These are phyloP conservation scores for Malacosoma neustria DNA, from an alignment of 2,888 invertebrate species.

Conservation along the genomic window DNA sequence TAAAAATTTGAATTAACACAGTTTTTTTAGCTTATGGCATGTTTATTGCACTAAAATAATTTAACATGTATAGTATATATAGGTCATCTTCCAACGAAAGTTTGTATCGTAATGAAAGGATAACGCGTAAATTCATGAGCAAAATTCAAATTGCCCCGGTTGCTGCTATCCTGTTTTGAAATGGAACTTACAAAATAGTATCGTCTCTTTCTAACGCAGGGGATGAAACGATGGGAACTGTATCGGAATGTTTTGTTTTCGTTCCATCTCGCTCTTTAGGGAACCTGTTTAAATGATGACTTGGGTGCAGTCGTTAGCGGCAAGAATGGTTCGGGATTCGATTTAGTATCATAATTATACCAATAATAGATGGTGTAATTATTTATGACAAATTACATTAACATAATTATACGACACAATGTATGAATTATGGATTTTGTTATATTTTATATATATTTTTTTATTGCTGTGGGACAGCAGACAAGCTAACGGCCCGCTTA, in stretches of 20 bases:
- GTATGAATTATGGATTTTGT: too few species aligned
- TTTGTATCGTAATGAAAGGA: conserved; percentile 27
- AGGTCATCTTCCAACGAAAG: conserved; percentile 1
- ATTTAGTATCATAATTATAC: too few species aligned
- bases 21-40: too few species aligned
- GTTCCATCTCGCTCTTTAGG: conserved; percentile 53
- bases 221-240: conserved; percentile 53
- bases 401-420: too few species aligned
- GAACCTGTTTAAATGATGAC: conserved; percentile 52
- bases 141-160: conserved; percentile 52
- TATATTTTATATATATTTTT: too few species aligned
- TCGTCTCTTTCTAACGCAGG: conserved; percentile 31
- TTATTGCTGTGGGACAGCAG: too few species aligned
- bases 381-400: too few species aligned
- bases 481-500: too few species aligned
- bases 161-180: conserved; percentile 45
- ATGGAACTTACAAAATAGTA: conserved; percentile 21
- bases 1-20: too few species aligned
- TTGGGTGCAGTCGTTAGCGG: conserved; percentile 25
- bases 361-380: too few species aligned
- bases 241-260: conserved; percentile 73
- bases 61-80: too few species aligned
- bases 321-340: conserved; percentile 27
- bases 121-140: conserved; percentile 36
- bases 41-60: too few species aligned